A percentile compares a stretch with the other conserved stretches of the same genome.
phyloP scores from a whole-genome alignment of 2,113 vertebrate genomes.

The Megaptera novaeangliae region DNA sequence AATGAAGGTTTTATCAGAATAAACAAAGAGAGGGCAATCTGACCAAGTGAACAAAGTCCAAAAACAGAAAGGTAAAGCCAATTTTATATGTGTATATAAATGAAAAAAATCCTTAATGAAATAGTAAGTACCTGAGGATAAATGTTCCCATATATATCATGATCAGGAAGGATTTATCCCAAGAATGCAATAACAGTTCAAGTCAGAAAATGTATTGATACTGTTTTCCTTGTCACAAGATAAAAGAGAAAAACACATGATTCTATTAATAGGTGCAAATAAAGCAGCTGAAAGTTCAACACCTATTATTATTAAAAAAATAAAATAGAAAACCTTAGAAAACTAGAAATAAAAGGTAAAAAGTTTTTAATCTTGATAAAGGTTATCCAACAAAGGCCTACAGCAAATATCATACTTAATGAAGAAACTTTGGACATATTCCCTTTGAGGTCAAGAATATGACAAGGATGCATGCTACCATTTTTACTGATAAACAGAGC shows the following conservation, averaged over 20 bases:
- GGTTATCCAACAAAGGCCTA: neutral
- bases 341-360: neutral
- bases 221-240: neutral
- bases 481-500: neutral
- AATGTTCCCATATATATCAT: neutral
- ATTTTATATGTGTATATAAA: neutral
- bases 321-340: neutral
- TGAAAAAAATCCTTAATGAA: neutral
- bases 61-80: neutral
- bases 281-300: neutral
- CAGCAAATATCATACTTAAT: neutral
- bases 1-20: neutral
- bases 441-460: neutral
- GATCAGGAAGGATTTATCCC: neutral
- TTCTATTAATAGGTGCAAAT: neutral
- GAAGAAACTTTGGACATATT: neutral
- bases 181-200: neutral
- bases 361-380: conserved; percentile 3
- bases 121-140: neutral
- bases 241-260: neutral
- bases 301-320: neutral
- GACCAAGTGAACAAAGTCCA: neutral
- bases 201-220: neutral
- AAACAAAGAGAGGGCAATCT: neutral
- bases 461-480: neutral